Conservation (phyloP, 2,797 vertebrate species). For the Cossypha heuglini region DNA sequence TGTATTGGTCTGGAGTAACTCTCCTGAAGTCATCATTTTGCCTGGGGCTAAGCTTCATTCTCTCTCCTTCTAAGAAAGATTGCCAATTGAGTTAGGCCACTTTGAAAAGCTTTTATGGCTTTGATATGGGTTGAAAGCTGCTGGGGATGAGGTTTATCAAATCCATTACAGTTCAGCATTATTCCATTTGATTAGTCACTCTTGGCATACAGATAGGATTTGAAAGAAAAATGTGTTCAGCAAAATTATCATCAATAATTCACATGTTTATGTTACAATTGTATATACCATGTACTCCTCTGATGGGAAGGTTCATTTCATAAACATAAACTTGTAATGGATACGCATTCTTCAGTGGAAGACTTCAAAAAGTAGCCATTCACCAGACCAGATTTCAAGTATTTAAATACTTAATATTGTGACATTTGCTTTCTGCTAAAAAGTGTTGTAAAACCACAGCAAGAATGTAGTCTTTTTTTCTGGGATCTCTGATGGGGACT, state of each 20-base stretch:
- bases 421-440: not conserved
- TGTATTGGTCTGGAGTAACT: not conserved
- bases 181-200: constrained; percentile 50
- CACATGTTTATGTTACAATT: not conserved
- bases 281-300: not conserved
- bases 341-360: not conserved
- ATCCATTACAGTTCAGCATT: constrained; percentile 43
- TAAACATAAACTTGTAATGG: not conserved
- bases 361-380: not conserved
- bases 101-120: constrained; percentile 73
- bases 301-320: not conserved
- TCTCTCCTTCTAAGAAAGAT: constrained; percentile 7
- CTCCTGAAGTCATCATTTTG: not conserved
- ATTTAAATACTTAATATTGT: not conserved
- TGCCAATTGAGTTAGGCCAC: constrained; percentile 60
- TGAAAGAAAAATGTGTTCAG: constrained; percentile 9
- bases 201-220: constrained; percentile 15
- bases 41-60: not conserved
- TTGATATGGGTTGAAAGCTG: constrained; percentile 65
- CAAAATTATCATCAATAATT: constrained; percentile 3
- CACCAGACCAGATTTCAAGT: not conserved
- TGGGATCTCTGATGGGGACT: not conserved
- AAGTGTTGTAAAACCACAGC: not conserved
- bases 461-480: not conserved
- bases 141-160: constrained; percentile 54